A percentile compares a stretch with the other conserved stretches of the same genome.
These are phyloP conservation scores for Sphaerophoria taeniata DNA, from an alignment of 2,888 invertebrate genomes.

Conservation along the genomic window DNA sequence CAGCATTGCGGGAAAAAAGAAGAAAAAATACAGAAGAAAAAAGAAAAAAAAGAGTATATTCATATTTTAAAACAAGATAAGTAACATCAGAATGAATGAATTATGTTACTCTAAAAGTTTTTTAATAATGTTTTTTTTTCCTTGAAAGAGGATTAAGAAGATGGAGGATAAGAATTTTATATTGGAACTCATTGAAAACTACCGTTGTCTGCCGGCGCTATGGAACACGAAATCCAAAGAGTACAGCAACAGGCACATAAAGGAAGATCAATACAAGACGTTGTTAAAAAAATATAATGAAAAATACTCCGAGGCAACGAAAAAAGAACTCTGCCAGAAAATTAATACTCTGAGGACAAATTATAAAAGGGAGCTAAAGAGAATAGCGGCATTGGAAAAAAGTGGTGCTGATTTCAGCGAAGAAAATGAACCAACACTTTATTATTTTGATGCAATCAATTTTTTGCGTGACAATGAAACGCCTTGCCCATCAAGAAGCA, in stretches of 20 bases:
- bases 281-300: slow-evolving; percentile 1
- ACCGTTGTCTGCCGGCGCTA: neutral
- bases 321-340: slow-evolving; percentile 24
- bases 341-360: slow-evolving; percentile 22
- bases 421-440: no score
- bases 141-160: no score
- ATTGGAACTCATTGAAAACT: slow-evolving; percentile 1
- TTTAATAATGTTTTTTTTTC: no score
- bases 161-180: slow-evolving; percentile 12
- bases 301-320: slow-evolving; percentile 11
- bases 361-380: neutral
- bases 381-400: neutral
- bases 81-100: no score
- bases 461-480: no score
- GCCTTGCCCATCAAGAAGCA: neutral
- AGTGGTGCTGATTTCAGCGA: no score
- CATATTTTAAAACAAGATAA: no score
- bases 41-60: no score
- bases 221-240: slow-evolving; percentile 12
- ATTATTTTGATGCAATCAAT: no score
- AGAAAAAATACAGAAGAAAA: no score
- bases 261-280: neutral
- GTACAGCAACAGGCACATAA: slow-evolving; percentile 8
- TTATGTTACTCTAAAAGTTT: no score
- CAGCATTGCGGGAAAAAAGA: no score